Evolutionary conservation across 2,797 vertebrate genomes (phyloP), one percentile per base, ranked within the genome.

Genomic region (Arctocebus calabarensis): DNA sequence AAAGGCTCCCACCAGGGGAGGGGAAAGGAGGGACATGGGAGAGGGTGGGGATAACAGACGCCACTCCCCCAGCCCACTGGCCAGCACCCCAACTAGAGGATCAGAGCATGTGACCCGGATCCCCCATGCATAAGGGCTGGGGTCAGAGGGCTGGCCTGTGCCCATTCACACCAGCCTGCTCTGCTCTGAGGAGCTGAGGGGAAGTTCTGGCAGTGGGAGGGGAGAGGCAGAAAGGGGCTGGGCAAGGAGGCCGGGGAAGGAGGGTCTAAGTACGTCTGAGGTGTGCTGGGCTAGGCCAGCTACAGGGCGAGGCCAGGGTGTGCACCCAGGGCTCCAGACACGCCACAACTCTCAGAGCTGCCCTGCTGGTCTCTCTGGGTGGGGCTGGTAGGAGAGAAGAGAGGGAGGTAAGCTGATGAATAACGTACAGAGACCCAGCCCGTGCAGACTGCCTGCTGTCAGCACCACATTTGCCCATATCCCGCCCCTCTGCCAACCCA

Each of bases 401-500:
- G 68, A 48, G 45, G 77, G 62, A 84, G 68, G 73, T 48, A 4
- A 78, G n/a, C 75, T 32, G 92, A 93, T 96, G 97, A 95, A 62
- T 94, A 78, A 91, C 14, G 5, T 10, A 48, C 92, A 4, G 84
- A 2, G 45, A 70, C 79, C 96, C 86, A 32, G 86, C 89, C 94
- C 5, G 0, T 13, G 68, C 89, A 75, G 97, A 91, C 97, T 40
- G 96, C 93, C 97, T 95, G 96, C 96, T 89, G 98, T 98, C 97
- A 97, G 98, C 97, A 78, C 90, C 93, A 20, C 96, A 37, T 52
- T 75, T 52, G 85, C 90, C 32, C 45, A 74, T 11, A 62, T 97
- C 98, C 97, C 84, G 85, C 96, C 94, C 94, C 95, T 96, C 95
- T 48, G 86, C 96, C 98, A 97, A 96, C 97, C 97, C 95, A n/a